These are phyloP conservation scores for Tokudaia tokunoshimensis DNA, from an alignment of 2,797 vertebrate genomes.

Conservation along the genomic window DNA sequence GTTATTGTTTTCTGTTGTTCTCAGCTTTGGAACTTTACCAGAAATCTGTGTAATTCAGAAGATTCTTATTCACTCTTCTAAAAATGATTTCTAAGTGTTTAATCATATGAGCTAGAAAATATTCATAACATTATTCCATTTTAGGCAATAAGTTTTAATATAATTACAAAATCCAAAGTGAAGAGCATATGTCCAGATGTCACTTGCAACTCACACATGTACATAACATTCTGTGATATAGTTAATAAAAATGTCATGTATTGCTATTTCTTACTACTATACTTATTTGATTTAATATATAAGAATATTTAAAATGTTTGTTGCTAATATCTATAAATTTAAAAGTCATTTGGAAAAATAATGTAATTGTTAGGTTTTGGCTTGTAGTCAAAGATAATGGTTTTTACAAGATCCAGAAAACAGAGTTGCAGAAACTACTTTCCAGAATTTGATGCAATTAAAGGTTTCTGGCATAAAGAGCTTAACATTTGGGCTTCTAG, in stretches of 20 bases:
- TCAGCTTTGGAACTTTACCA: background rate
- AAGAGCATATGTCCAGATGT: background rate
- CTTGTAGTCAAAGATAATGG: slow-evolving; percentile 3
- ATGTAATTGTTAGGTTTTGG: background rate
- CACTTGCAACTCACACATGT: background rate
- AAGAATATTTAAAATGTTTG: background rate
- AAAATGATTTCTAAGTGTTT: background rate
- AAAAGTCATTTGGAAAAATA: slow-evolving; percentile 7
- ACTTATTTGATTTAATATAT: background rate
- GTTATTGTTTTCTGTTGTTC: background rate
- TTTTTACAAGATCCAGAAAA: slow-evolving; percentile 21
- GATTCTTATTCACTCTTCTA: background rate
- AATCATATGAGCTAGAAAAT: background rate
- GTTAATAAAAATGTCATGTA: background rate
- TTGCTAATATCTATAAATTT: slow-evolving; percentile 13
- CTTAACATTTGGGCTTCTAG: slow-evolving; percentile 16
- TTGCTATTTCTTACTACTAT: background rate
- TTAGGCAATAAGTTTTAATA: background rate
- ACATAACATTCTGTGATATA: background rate
- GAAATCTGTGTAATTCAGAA: background rate
- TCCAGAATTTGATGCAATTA: slow-evolving; percentile 39
- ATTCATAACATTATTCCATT: background rate
- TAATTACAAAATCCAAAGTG: background rate
- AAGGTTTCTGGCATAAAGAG: slow-evolving; percentile 16
- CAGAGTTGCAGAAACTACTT: background rate